These are phyloP conservation scores for Eupithecia vulgata DNA, from an alignment of 2,888 invertebrate genomes.

Conservation along the genomic window DNA sequence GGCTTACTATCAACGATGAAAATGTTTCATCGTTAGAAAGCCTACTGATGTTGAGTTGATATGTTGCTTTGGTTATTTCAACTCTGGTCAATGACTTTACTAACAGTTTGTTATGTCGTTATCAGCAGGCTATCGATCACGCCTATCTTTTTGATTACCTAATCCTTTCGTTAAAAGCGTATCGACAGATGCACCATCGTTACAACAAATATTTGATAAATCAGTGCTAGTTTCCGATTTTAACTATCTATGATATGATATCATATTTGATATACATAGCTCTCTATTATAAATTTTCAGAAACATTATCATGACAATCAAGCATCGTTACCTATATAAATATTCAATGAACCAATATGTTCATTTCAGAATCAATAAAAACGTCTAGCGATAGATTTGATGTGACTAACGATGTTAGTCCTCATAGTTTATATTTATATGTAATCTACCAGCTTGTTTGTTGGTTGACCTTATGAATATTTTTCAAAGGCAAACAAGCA, in stretches of 20 bases:
- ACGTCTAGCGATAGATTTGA: background rate
- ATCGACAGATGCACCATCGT: conserved; percentile 25
- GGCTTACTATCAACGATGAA: background rate
- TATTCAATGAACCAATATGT: background rate
- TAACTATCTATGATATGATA: background rate
- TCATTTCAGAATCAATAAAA: background rate
- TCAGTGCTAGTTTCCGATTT: background rate
- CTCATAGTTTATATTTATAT: background rate
- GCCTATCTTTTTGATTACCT: conserved; percentile 19
- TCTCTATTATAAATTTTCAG: background rate
- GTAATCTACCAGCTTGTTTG: background rate
- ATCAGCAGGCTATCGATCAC: conserved; percentile 15
- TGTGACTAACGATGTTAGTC: background rate
- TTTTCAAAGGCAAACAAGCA: background rate
- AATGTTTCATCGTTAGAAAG: no score
- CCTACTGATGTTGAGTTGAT: no score
- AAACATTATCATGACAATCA: background rate
- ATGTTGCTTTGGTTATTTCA: background rate
- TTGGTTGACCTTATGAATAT: background rate
- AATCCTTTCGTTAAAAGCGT: conserved; percentile 30
- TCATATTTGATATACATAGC: background rate
- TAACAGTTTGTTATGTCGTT: conserved; percentile 17
- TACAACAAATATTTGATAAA: conserved; percentile 21
- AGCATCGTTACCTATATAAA: background rate
- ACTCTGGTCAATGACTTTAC: conserved; percentile 15